Percentiles rank a stretch among this genome's conserved stretches.
Conservation (phyloP, 2,888 invertebrate genomes). For the Erebia epiphron region DNA sequence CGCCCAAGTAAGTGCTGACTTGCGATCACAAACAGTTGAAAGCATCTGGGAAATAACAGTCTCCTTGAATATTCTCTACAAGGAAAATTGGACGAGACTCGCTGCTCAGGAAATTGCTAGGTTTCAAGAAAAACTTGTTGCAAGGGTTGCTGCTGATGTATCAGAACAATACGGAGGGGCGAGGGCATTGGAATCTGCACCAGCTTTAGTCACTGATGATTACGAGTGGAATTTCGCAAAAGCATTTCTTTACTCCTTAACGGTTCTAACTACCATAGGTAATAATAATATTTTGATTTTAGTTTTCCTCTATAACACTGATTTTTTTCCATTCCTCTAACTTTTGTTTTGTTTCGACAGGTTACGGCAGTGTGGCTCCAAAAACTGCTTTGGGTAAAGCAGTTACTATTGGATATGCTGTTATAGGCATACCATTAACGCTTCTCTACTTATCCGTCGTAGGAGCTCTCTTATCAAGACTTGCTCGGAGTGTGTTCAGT, state of each 20-base stretch:
- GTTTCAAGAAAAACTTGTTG: slow-evolving; percentile 92
- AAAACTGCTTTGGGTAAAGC: slow-evolving; percentile 95
- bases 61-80: slow-evolving; percentile 92
- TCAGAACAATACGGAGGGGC: slow-evolving; percentile 79
- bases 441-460: slow-evolving; percentile 94
- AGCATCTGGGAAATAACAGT: slow-evolving; percentile 96
- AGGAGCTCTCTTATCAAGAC: slow-evolving; percentile 91
- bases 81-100: slow-evolving; percentile 94
- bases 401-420: slow-evolving; percentile 94
- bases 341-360: slow-evolving; percentile 75
- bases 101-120: slow-evolving; percentile 87
- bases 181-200: slow-evolving; percentile 72
- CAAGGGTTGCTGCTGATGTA: slow-evolving; percentile 90
- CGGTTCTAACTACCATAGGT: slow-evolving; percentile 96
- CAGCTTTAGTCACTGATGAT: slow-evolving; percentile 75
- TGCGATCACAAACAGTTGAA: slow-evolving; percentile 87
- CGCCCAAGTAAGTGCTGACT: slow-evolving; percentile 71
- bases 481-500: slow-evolving; percentile 92
- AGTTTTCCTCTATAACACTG: background rate
- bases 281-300: slow-evolving; percentile 52
- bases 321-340: background rate
- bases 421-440: slow-evolving; percentile 94
- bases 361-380: slow-evolving; percentile 96
- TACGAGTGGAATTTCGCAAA: slow-evolving; percentile 95
- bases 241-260: slow-evolving; percentile 96